These are phyloP conservation scores for Campylorhamphus procurvoides DNA, from an alignment of 2,113 vertebrate genomes.

Conservation along the genomic window DNA sequence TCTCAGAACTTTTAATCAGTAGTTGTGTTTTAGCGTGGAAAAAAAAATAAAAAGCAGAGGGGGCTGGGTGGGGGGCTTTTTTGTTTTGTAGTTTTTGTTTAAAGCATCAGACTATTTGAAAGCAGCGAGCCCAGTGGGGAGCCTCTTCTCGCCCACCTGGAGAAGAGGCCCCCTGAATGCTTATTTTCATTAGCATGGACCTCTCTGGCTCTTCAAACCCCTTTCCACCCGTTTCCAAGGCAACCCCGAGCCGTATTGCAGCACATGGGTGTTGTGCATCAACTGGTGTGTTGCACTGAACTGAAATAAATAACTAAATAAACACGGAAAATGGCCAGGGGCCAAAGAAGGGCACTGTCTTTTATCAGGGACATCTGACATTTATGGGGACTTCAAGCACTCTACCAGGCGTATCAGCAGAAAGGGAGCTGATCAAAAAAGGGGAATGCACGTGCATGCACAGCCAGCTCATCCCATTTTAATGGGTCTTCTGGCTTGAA, in stretches of 20 bases:
- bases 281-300: slow-evolving; percentile 37
- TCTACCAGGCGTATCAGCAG: background rate
- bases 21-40: slow-evolving; percentile 43
- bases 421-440: slow-evolving; percentile 16
- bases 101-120: slow-evolving; percentile 41
- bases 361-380: slow-evolving; percentile 47
- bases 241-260: slow-evolving; percentile 50
- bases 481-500: slow-evolving; percentile 13
- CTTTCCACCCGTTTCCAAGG: slow-evolving; percentile 73
- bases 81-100: slow-evolving; percentile 51
- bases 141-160: slow-evolving; percentile 62
- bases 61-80: slow-evolving; percentile 22
- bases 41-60: background rate
- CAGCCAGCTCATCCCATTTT: background rate
- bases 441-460: background rate
- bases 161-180: slow-evolving; percentile 35
- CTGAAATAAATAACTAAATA: slow-evolving; percentile 58
- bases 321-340: slow-evolving; percentile 16
- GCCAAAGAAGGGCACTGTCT: background rate
- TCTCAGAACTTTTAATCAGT: slow-evolving; percentile 71
- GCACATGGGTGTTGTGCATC: slow-evolving; percentile 55
- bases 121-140: slow-evolving; percentile 43
- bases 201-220: slow-evolving; percentile 65
- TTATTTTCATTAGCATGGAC: slow-evolving; percentile 58
- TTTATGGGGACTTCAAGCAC: slow-evolving; percentile 23